Evolutionary conservation across 64 coral and sea anemone species (phyloP).

Genomic region (Pocillopora verrucosa): DNA sequence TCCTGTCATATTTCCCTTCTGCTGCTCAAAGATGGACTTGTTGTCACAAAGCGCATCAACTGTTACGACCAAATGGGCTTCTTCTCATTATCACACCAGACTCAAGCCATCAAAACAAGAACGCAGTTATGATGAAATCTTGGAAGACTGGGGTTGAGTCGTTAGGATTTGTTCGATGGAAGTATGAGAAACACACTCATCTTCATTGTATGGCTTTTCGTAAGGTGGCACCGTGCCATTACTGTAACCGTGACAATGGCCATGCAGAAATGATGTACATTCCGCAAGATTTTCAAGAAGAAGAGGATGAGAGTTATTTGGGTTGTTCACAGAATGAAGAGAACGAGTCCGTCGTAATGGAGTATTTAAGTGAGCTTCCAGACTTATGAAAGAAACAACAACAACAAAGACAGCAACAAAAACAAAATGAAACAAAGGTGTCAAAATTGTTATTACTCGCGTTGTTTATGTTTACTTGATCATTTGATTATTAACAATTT

Average conservation of each 20-base stretch:
- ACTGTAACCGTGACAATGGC: constrained; percentile 33
- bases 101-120: constrained; percentile 91
- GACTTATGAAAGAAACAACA: background rate
- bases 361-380: constrained; percentile 13
- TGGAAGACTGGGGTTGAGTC: constrained; percentile 88
- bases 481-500: too few species aligned
- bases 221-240: constrained; percentile 82
- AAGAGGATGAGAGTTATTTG: constrained; percentile 38
- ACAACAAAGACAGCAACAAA: too few species aligned
- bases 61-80: constrained; percentile 73
- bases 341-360: background rate
- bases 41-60: constrained; percentile 73
- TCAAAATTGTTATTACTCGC: too few species aligned
- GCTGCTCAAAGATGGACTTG: constrained; percentile 81
- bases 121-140: constrained; percentile 85
- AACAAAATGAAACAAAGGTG: too few species aligned
- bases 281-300: constrained; percentile 81
- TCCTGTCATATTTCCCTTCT: constrained; percentile 89
- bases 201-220: constrained; percentile 96
- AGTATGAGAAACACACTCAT: constrained; percentile 85
- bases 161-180: constrained; percentile 87
- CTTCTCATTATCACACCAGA: constrained; percentile 89
- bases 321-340: background rate
- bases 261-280: constrained; percentile 79
- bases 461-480: too few species aligned